phyloP scores from a whole-genome alignment of 2,888 invertebrate species.

The Clusia tigrina region DNA sequence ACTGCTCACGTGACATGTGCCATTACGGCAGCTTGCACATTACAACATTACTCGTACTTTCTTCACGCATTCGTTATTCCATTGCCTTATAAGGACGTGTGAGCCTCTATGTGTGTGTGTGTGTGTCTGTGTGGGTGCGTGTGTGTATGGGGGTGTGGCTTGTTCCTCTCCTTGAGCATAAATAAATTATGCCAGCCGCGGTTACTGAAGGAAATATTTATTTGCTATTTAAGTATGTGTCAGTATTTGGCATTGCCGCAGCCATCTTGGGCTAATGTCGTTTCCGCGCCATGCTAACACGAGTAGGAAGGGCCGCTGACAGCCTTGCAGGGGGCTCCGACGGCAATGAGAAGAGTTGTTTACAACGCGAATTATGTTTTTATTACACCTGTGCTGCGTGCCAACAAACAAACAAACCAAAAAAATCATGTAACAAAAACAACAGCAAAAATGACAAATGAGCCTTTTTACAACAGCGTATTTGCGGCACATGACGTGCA shows the following conservation, averaged over 20 bases:
- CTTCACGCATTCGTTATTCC: too few relatives aligned
- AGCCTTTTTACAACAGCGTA: too few relatives aligned
- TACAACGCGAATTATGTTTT: slow-evolving; percentile 2
- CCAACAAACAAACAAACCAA: too few relatives aligned
- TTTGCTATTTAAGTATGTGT: slow-evolving; percentile 5
- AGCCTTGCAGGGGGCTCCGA: neutral
- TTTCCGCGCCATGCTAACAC: neutral
- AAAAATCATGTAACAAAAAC: too few relatives aligned
- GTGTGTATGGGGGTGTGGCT: too few relatives aligned
- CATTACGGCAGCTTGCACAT: neutral
- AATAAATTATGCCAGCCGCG: slow-evolving; percentile 1
- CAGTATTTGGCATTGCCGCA: neutral
- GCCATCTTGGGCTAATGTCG: neutral
- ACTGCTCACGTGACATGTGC: neutral
- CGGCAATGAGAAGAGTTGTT: slow-evolving; percentile 7
- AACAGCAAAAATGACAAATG: too few relatives aligned
- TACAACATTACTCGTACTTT: neutral
- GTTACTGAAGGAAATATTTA: neutral
- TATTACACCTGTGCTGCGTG: slow-evolving; percentile 3
- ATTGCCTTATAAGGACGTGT: too few relatives aligned
- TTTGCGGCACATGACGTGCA: neutral
- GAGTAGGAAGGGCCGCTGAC: neutral
- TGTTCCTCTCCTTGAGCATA: too few relatives aligned
- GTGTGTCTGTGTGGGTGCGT: too few relatives aligned
- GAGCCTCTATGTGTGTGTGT: too few relatives aligned